Evolutionary conservation across 2,888 invertebrate genomes (phyloP).

Genomic region (Beris chalybata): DNA sequence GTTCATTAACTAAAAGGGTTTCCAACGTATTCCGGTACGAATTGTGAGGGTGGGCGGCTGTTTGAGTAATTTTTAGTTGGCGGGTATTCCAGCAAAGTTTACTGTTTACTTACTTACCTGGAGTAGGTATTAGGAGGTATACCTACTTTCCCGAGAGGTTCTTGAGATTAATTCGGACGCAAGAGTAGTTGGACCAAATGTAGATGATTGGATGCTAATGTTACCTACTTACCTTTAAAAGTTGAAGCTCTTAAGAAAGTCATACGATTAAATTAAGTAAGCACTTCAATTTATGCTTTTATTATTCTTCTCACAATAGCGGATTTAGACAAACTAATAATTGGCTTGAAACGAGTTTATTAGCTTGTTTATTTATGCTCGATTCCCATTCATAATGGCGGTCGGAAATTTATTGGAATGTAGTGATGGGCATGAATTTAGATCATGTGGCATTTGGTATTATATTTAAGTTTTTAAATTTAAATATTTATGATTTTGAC

Average conservation of each 20-base stretch:
- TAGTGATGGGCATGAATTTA: too few species aligned
- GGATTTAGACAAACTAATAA: too few species aligned
- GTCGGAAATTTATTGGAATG: too few species aligned
- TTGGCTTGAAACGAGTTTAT: too few species aligned
- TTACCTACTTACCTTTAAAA: constrained; percentile 1
- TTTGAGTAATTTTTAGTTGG: too few species aligned
- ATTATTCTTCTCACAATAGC: too few species aligned
- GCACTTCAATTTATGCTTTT: constrained; percentile 1
- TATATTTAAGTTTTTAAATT: background rate
- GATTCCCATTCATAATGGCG: too few species aligned
- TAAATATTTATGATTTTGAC: constrained; percentile 1
- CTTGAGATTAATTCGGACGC: constrained; percentile 21
- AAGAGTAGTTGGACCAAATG: constrained; percentile 20
- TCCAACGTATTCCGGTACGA: background rate
- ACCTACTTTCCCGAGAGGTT: constrained; percentile 4
- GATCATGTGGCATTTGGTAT: too few species aligned
- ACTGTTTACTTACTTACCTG: too few species aligned
- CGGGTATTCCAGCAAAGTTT: too few species aligned
- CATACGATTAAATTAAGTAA: constrained; percentile 24
- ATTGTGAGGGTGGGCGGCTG: too few species aligned
- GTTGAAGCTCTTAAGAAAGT: constrained; percentile 14
- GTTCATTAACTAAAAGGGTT: constrained; percentile 8
- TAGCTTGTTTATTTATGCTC: too few species aligned
- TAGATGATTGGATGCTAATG: constrained; percentile 23
- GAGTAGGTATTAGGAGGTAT: background rate